Conservation (phyloP, 2,888 invertebrate species). For the Cheilosia vulpina region DNA sequence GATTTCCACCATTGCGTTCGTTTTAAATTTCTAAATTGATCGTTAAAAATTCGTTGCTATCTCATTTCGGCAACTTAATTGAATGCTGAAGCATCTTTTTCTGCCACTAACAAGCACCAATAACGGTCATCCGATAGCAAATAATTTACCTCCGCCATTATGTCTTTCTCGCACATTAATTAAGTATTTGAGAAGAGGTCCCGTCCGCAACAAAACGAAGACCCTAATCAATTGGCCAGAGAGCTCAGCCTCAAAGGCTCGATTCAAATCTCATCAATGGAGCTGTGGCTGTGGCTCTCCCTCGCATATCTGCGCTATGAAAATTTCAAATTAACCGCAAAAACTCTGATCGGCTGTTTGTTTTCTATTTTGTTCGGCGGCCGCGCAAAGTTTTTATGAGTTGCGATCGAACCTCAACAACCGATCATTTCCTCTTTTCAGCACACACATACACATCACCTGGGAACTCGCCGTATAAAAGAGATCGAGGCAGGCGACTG, state of each 20-base stretch:
- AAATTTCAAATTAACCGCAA: constrained; percentile 50
- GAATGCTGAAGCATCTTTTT: constrained; percentile 24
- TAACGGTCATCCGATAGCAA: constrained; percentile 52
- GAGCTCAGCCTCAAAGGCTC: constrained; percentile 34
- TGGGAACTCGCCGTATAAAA: not conserved
- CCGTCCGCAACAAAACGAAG: not conserved
- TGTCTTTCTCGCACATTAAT: constrained; percentile 54
- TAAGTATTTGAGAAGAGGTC: constrained; percentile 21
- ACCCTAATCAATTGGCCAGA: constrained; percentile 26
- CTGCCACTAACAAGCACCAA: not conserved
- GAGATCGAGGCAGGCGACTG: constrained; percentile 4
- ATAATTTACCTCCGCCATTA: constrained; percentile 49
- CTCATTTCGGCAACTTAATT: constrained; percentile 40
- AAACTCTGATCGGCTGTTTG: constrained; percentile 58
- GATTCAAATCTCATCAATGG: constrained; percentile 60
- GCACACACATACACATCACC: constrained; percentile 29
- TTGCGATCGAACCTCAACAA: constrained; percentile 51
- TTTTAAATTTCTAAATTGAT: no score
- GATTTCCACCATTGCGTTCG: no score
- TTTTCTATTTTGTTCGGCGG: constrained; percentile 29
- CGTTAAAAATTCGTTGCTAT: not conserved
- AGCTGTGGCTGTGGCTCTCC: not conserved
- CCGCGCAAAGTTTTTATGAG: not conserved
- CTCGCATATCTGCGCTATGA: constrained; percentile 9
- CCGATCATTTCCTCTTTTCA: constrained; percentile 61